phyloP scores from a whole-genome alignment of 2,113 vertebrate genomes.

The Calypte anna region DNA sequence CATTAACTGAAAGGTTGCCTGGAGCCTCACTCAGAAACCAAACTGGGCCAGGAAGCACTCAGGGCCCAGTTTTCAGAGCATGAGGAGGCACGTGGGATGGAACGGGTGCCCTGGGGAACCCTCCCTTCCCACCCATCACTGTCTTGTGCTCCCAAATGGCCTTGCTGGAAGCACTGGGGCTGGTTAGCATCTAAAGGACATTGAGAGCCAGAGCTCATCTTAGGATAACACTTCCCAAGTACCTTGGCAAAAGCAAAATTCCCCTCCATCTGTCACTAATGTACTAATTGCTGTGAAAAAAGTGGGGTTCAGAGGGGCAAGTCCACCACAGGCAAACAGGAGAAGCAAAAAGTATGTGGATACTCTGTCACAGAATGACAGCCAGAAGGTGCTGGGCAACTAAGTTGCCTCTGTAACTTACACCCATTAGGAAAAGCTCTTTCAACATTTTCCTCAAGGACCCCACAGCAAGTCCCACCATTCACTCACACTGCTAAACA shows the following conservation, averaged over 20 bases:
- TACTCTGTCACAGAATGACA: background rate
- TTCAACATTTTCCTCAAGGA: background rate
- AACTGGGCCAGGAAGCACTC: background rate
- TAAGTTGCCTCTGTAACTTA: background rate
- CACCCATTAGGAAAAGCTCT: background rate
- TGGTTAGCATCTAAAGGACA: background rate
- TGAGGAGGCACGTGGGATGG: background rate
- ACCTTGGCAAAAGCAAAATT: background rate
- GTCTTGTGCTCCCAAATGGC: background rate
- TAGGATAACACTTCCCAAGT: background rate
- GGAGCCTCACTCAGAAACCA: conserved; percentile 19
- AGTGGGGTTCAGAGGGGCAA: background rate
- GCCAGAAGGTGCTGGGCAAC: background rate
- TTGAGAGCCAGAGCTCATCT: background rate
- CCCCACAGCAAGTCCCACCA: background rate
- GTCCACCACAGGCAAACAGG: background rate
- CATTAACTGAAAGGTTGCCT: conserved; percentile 38
- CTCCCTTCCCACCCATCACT: background rate
- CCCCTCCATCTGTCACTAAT: background rate
- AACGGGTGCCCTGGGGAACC: background rate
- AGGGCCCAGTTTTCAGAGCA: background rate
- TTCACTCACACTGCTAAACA: background rate
- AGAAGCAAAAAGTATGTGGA: background rate
- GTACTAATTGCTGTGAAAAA: background rate
- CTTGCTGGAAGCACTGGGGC: background rate